phyloP scores from a whole-genome alignment of 2,113 vertebrate species.

The Manacus vitellinus region DNA sequence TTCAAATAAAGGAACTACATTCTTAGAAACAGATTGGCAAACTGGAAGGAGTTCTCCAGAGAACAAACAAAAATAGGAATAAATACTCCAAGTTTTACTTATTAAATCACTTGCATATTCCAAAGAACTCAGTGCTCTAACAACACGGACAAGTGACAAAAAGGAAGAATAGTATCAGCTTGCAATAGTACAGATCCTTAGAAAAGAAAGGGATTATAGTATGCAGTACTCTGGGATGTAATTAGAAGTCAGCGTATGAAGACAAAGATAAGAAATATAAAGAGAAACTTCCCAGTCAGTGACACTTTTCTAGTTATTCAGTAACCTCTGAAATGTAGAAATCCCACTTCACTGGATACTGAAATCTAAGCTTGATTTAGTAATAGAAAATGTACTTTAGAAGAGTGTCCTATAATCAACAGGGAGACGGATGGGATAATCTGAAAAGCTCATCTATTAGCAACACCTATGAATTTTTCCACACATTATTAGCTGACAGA shows the following conservation, averaged over 20 bases:
- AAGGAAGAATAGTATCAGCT: neutral
- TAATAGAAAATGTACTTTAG: neutral
- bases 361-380: neutral
- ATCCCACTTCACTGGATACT: neutral
- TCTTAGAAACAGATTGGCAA: neutral
- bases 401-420: neutral
- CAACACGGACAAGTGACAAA: neutral
- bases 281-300: neutral
- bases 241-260: neutral
- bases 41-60: neutral
- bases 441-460: conserved; percentile 10
- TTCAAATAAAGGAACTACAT: neutral
- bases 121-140: neutral
- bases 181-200: neutral
- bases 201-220: neutral
- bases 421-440: neutral
- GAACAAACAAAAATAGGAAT: neutral
- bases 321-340: neutral
- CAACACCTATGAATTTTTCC: neutral
- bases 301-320: neutral
- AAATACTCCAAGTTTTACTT: neutral
- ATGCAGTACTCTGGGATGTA: neutral
- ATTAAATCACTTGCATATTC: neutral
- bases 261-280: conserved; percentile 7
- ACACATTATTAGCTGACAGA: neutral